A percentile compares a stretch with the other conserved stretches of the same genome.
These are phyloP conservation scores for Chrysina gloriosa DNA, from an alignment of 2,888 invertebrate genomes.

Conservation along the genomic window DNA sequence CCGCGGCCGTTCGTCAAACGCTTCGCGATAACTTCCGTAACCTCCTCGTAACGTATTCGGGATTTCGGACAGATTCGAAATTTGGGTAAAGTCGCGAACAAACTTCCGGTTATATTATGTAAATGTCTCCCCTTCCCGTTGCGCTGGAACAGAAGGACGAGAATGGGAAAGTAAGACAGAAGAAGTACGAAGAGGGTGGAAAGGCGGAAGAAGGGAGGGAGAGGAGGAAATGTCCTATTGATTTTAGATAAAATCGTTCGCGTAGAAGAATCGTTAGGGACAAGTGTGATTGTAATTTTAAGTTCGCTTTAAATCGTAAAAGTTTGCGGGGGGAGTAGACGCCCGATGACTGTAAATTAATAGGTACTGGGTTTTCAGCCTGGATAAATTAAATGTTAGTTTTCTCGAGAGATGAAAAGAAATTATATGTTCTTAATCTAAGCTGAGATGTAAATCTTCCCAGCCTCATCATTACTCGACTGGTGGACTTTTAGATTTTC, in stretches of 20 bases:
- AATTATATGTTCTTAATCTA: no score
- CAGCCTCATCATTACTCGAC: no score
- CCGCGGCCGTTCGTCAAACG: background rate
- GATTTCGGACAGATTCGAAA: slow-evolving; percentile 30
- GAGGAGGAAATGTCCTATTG: slow-evolving; percentile 16
- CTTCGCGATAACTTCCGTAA: background rate
- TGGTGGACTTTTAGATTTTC: no score
- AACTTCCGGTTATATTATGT: slow-evolving; percentile 33
- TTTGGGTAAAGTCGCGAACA: slow-evolving; percentile 21
- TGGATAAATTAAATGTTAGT: no score
- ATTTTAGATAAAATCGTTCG: slow-evolving; percentile 37
- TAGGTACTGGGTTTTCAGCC: no score
- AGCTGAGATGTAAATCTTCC: no score
- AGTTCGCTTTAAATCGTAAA: slow-evolving; percentile 41
- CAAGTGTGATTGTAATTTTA: slow-evolving; percentile 44
- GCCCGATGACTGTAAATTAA: no score
- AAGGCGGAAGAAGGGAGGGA: background rate
- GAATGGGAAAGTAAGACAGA: background rate
- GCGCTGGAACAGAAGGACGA: background rate
- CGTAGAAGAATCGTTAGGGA: slow-evolving; percentile 36
- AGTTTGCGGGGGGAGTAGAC: slow-evolving; percentile 34
- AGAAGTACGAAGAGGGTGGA: background rate
- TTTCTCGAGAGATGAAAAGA: no score
- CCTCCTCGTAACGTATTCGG: slow-evolving; percentile 16
- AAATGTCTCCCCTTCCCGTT: slow-evolving; percentile 15